These are phyloP conservation scores for Mimachlamys varia DNA, from an alignment of 2,888 invertebrate genomes.

Conservation along the genomic window DNA sequence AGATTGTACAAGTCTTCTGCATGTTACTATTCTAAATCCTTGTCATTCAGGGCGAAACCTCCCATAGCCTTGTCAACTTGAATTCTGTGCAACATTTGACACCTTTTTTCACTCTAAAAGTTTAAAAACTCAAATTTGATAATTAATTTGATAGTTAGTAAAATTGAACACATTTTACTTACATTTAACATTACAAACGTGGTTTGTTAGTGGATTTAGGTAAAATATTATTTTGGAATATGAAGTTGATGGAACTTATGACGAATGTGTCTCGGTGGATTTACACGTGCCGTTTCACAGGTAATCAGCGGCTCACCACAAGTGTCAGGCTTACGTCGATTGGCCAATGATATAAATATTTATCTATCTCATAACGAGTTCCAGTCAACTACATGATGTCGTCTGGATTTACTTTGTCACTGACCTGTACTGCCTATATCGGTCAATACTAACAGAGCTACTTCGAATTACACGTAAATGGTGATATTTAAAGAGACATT, in stretches of 20 bases:
- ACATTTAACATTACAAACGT: too few relatives aligned
- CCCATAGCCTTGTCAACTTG: not conserved
- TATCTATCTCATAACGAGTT: not conserved
- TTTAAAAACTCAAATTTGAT: not conserved
- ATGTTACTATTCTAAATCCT: slow-evolving; percentile 9
- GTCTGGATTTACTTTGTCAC: too few relatives aligned
- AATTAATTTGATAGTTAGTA: too few relatives aligned
- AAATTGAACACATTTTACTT: too few relatives aligned
- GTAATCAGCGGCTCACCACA: not conserved
- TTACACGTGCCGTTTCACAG: slow-evolving; percentile 21
- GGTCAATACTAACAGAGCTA: too few relatives aligned
- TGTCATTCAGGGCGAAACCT: not conserved
- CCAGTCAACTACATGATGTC: not conserved
- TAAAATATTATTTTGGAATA: too few relatives aligned
- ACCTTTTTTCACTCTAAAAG: not conserved
- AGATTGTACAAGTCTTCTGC: not conserved
- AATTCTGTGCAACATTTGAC: not conserved
- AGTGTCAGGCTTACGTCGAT: slow-evolving; percentile 29
- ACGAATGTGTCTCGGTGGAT: not conserved
- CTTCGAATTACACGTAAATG: too few relatives aligned
- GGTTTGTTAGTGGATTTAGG: too few relatives aligned
- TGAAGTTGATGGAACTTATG: not conserved
- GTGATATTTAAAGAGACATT: too few relatives aligned
- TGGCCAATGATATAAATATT: slow-evolving; percentile 1
- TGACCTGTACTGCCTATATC: too few relatives aligned